Conservation (phyloP, 2,888 invertebrate species). For the Deilephila elpenor region DNA sequence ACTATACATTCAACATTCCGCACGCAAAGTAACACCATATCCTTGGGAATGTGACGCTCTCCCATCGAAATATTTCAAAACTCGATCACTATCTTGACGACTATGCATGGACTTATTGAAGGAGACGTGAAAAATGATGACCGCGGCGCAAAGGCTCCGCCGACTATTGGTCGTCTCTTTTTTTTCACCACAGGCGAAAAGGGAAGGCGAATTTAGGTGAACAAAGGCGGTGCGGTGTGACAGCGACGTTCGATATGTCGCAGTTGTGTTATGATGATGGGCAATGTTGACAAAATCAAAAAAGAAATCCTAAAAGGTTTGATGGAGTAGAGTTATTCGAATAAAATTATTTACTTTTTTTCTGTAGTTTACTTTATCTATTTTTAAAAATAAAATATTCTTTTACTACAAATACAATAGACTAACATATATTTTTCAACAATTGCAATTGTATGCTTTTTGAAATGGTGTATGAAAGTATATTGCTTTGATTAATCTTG, state of each 20-base stretch:
- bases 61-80: slow-evolving; percentile 82
- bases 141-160: slow-evolving; percentile 74
- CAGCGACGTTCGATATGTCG: slow-evolving; percentile 56
- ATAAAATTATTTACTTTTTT: too few relatives aligned
- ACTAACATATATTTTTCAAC: too few relatives aligned
- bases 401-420: too few relatives aligned
- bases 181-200: slow-evolving; percentile 54
- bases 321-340: too few relatives aligned
- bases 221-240: slow-evolving; percentile 77
- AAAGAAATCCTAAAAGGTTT: too few relatives aligned
- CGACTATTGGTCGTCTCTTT: slow-evolving; percentile 69
- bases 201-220: slow-evolving; percentile 69
- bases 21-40: slow-evolving; percentile 84
- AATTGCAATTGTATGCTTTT: too few relatives aligned
- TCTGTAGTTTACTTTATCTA: too few relatives aligned
- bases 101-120: slow-evolving; percentile 83
- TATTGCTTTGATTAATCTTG: too few relatives aligned
- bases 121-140: slow-evolving; percentile 85
- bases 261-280: slow-evolving; percentile 2
- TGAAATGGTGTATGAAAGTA: too few relatives aligned
- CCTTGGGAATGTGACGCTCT: slow-evolving; percentile 80
- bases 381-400: too few relatives aligned
- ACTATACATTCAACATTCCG: slow-evolving; percentile 66
- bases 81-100: slow-evolving; percentile 81
- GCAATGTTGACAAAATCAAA: background rate